Base-by-base conservation (phyloP, 1,140 invertebrate species). In the Formica exsecta region DNA sequence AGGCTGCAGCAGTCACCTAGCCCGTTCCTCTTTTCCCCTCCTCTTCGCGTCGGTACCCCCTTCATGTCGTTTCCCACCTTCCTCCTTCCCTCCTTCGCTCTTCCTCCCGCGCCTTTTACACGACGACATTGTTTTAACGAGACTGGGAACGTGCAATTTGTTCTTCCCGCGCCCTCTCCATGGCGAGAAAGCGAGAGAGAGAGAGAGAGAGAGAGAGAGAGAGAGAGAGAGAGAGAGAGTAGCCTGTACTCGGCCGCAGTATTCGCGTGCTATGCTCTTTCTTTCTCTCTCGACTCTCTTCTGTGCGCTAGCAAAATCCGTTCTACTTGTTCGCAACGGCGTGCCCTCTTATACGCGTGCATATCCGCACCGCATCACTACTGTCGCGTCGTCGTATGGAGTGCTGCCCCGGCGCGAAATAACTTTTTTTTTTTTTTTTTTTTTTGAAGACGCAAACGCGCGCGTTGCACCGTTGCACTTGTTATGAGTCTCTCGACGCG, bases 121-220 rank as follows among this genome's bases (percentile, higher is more conserved):
- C 73, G 89, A 73, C 90, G 90, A 92, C 90, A 92, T 92, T 92
- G 91, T 92, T 92, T 92, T 92, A 92, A 92, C 92, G 92, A 92
- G 92, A 89, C 86, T 89, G 90, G 87, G 88, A 89, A 90, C 88
- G 90, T 88, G 90, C 89, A 92, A 92, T 92, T 92, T 92, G 89
- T 91, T 89, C 89, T 76, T 90, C 86, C 86, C 64, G 77, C 74
- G 81, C 76, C 83, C 83, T 54, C 54, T 32, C 65, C 59, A 57
- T 90, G 88, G 81, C 65, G 41, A 75, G 73, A 65, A 59, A 66
- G 19, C 1, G 36, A 38, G 7, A 38, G 38, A 38, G 38, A 38
- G 38, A 38, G 38, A 38, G 38, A 38, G 38, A 44, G 9, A 44
- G 41, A 32, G 32, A 38, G 38, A 38, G 38, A 44, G n/a, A n/a